Percentiles rank a stretch among this genome's conserved stretches.
These are phyloP conservation scores for Julus scanicus DNA, from an alignment of 2,888 invertebrate genomes.

Conservation along the genomic window DNA sequence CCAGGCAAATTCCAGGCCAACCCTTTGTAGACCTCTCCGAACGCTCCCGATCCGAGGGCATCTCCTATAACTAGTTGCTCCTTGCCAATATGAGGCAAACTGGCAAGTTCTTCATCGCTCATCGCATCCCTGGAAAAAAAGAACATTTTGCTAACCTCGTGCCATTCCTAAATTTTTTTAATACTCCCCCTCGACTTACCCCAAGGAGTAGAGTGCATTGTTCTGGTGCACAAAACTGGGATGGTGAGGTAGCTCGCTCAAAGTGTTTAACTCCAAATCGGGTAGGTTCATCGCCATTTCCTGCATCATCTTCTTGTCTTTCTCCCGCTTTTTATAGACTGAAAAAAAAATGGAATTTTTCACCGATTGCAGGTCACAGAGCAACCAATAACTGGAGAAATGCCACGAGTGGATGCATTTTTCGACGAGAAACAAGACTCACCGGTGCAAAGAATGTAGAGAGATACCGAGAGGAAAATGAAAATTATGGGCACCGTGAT, in stretches of 20 bases:
- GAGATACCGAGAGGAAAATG: conserved; percentile 62
- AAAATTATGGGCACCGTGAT: conserved; percentile 59
- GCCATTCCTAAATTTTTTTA: no score
- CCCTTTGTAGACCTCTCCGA: conserved; percentile 97
- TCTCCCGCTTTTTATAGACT: conserved; percentile 70
- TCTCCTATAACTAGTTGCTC: conserved; percentile 88
- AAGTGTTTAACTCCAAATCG: conserved; percentile 86
- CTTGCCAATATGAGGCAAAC: conserved; percentile 85
- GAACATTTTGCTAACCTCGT: not conserved
- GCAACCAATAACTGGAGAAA: not conserved
- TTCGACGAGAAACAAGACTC: conserved; percentile 65
- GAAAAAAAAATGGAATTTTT: conserved; percentile 21
- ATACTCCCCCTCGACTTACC: conserved; percentile 23
- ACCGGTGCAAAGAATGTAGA: conserved; percentile 70
- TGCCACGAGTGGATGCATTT: not conserved
- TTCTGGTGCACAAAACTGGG: conserved; percentile 82
- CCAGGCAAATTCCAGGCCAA: conserved; percentile 76
- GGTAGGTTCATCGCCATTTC: conserved; percentile 70
- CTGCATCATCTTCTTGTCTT: conserved; percentile 77
- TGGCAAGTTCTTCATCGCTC: conserved; percentile 81
- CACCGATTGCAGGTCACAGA: not conserved
- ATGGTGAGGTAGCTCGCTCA: conserved; percentile 81
- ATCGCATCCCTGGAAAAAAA: conserved; percentile 66
- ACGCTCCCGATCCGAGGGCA: conserved; percentile 94
- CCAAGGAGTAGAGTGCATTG: conserved; percentile 81